Evolutionary conservation across 2,888 invertebrate genomes (phyloP).

Genomic region (Drosophila mulleri): DNA sequence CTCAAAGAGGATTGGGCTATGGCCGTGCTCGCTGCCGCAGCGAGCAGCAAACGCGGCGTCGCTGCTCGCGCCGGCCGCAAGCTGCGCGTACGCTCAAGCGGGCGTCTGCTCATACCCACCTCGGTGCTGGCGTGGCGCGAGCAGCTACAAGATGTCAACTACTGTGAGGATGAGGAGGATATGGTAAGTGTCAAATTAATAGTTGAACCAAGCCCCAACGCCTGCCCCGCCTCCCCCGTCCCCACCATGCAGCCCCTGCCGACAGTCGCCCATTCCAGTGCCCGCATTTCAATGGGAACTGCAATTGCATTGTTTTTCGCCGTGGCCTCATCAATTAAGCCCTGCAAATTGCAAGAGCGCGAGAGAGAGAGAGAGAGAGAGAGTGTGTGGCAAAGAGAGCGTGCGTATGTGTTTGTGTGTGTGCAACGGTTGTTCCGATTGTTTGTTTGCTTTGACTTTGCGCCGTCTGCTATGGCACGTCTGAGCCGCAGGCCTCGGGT

Average conservation of each 20-base stretch:
- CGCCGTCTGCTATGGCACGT: conserved; percentile 18
- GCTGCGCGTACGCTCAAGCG: conserved; percentile 62
- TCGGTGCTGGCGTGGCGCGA: conserved; percentile 84
- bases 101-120: conserved; percentile 63
- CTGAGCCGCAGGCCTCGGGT: conserved; percentile 17
- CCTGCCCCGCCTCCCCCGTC: neutral
- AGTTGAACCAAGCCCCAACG: neutral
- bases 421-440: conserved; percentile 49
- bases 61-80: conserved; percentile 60
- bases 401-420: conserved; percentile 16
- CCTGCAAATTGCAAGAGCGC: conserved; percentile 35
- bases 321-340: conserved; percentile 58
- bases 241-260: neutral
- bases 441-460: conserved; percentile 48
- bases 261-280: neutral
- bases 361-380: neutral
- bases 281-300: conserved; percentile 38
- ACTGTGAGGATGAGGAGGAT: conserved; percentile 85
- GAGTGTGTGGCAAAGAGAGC: neutral
- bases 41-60: conserved; percentile 57
- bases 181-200: conserved; percentile 81
- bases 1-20: conserved; percentile 66
- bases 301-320: conserved; percentile 46
- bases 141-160: conserved; percentile 81
- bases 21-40: conserved; percentile 60